Evolutionary conservation across 2,888 invertebrate species (phyloP).

Genomic region (Odontocerum albicorne): DNA sequence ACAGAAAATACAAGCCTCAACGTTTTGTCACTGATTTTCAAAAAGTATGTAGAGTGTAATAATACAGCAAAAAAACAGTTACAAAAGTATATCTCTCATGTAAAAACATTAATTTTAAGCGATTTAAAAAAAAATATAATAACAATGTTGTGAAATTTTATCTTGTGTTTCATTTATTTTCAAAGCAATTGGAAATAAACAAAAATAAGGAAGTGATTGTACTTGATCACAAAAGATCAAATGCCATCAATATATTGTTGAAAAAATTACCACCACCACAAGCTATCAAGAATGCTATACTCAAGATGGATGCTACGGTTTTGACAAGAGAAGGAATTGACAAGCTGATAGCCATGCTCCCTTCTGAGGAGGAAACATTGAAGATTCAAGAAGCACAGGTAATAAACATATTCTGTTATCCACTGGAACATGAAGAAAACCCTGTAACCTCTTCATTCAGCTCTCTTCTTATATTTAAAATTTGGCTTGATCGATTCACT

Average conservation of each 20-base stretch:
- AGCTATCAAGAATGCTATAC: conserved; percentile 97
- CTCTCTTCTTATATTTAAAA: no score
- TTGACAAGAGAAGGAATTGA: conserved; percentile 98
- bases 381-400: conserved; percentile 94
- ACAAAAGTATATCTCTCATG: not conserved
- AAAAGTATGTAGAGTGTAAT: no score
- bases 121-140: not conserved
- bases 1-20: no score
- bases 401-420: conserved; percentile 21
- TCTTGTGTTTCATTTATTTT: not conserved
- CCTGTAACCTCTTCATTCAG: no score
- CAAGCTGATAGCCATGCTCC: conserved; percentile 96
- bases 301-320: conserved; percentile 99
- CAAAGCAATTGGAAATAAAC: conserved; percentile 76
- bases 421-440: no score
- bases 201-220: conserved; percentile 92
- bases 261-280: conserved; percentile 97
- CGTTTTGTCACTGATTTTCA: no score
- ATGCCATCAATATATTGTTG: conserved; percentile 99
- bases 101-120: no score
- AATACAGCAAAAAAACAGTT: no score
- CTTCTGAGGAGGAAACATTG: conserved; percentile 94
- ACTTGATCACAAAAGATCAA: conserved; percentile 94
- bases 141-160: not conserved
- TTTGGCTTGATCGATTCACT: no score